Evolutionary conservation across 2,113 vertebrate genomes (phyloP).

Genomic region (Otolemur garnettii): DNA sequence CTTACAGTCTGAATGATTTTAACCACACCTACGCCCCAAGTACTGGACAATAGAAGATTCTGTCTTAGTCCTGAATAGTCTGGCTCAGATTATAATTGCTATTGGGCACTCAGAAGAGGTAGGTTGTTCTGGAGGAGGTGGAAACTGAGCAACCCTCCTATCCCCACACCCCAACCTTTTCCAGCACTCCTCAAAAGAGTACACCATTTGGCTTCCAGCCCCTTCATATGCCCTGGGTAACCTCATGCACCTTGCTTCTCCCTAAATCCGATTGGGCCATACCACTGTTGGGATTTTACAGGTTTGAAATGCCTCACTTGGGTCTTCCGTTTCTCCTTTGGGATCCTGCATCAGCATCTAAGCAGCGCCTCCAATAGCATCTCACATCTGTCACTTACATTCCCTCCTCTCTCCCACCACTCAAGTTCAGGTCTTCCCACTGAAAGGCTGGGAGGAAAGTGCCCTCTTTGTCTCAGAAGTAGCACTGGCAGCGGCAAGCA

Average conservation of each 20-base stretch:
- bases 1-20: neutral
- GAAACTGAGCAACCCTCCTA: neutral
- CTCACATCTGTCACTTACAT: neutral
- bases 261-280: neutral
- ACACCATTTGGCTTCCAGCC: neutral
- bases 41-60: neutral
- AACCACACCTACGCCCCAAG: neutral
- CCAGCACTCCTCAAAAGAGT: neutral
- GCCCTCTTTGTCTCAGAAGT: neutral
- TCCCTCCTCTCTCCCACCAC: neutral
- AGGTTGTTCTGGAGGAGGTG: neutral
- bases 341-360: neutral
- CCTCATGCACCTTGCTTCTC: neutral
- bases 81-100: neutral
- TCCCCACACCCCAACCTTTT: neutral
- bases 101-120: neutral
- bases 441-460: neutral
- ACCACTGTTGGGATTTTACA: neutral
- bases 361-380: neutral
- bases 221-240: neutral
- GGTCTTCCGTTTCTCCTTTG: neutral
- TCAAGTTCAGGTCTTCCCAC: neutral
- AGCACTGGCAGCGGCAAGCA: neutral
- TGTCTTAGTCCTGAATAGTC: neutral
- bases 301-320: neutral